Evolutionary conservation across 2,797 vertebrate species (phyloP), one percentile per base, ranked within the genome.

Genomic region (Anisognathus igniventris): DNA sequence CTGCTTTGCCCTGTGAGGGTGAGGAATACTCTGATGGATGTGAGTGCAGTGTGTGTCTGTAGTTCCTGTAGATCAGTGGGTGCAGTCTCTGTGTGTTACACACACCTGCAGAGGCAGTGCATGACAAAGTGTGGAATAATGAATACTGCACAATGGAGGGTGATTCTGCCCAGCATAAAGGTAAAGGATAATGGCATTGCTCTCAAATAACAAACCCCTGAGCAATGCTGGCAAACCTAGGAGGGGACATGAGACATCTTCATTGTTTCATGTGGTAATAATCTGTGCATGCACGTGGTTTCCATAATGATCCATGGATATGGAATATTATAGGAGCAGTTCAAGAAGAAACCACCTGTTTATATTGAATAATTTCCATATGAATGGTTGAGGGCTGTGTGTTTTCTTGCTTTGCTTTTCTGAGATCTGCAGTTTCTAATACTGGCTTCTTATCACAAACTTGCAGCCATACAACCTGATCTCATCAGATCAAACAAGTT

Each of bases 401-500:
- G 28, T 27, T 90, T 94, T 87, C 78, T 89, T 90, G 54, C 40
- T 93, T 92, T 79, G 42, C 61, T 78, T 89, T 84, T 83, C 58
- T 73, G 75, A 78, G 42, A 22, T 51, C n/a, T 58, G 47, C 22
- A 35, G 2, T 86, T 93, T 88, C 75, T 66, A 40, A 33, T 37
- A 16, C 48, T 47, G 64, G 51, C 35, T 89, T 75, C 88, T 96
- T 96, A 92, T 93, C 96, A 90, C 74, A 65, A 64, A 27, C 58
- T 35, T 95, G 56, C 86, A 97, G 90, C 56, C 62, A 37, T 60
- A 57, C 39, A 76, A 56, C 62, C 65, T 51, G 74, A 88, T 95
- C 82, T 92, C 83, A 89, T 92, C 62, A 45, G 88, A 81, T 92
- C 67, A 87, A 85, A 62, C 68, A 86, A 84, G 74, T 76, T 83